Evolutionary conservation across 1,140 invertebrate species (phyloP).

Genomic region (Drosophila pallidifrons): DNA sequence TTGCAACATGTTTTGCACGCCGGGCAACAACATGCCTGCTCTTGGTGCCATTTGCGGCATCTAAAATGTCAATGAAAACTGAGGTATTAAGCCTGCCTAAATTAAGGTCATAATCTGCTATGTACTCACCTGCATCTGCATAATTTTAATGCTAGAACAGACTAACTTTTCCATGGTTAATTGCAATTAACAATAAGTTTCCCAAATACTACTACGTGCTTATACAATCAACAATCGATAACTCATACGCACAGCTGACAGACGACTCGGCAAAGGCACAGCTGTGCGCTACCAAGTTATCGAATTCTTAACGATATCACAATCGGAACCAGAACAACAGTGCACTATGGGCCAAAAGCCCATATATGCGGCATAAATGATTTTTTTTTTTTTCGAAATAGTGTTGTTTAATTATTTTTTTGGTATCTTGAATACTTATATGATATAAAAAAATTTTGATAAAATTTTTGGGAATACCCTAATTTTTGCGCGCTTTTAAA

Average conservation of each 20-base stretch:
- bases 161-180: slow-evolving; percentile 40
- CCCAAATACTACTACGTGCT: slow-evolving; percentile 14
- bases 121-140: slow-evolving; percentile 34
- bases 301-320: slow-evolving; percentile 5
- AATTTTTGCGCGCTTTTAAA: too few relatives aligned
- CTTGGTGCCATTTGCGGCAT: slow-evolving; percentile 36
- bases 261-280: background rate
- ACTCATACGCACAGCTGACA: slow-evolving; percentile 10
- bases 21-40: slow-evolving; percentile 49
- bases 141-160: slow-evolving; percentile 33
- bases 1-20: slow-evolving; percentile 57
- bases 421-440: too few relatives aligned
- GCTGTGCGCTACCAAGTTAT: slow-evolving; percentile 7
- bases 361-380: too few relatives aligned
- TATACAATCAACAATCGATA: slow-evolving; percentile 50
- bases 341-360: too few relatives aligned
- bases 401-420: too few relatives aligned
- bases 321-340: background rate
- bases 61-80: slow-evolving; percentile 25
- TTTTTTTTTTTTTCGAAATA: too few relatives aligned
- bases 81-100: background rate
- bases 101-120: background rate
- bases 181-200: background rate
- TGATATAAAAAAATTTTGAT: too few relatives aligned
- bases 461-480: too few relatives aligned